These are phyloP conservation scores for Metacarcinus magister DNA, from an alignment of 2,888 invertebrate genomes.

Conservation along the genomic window DNA sequence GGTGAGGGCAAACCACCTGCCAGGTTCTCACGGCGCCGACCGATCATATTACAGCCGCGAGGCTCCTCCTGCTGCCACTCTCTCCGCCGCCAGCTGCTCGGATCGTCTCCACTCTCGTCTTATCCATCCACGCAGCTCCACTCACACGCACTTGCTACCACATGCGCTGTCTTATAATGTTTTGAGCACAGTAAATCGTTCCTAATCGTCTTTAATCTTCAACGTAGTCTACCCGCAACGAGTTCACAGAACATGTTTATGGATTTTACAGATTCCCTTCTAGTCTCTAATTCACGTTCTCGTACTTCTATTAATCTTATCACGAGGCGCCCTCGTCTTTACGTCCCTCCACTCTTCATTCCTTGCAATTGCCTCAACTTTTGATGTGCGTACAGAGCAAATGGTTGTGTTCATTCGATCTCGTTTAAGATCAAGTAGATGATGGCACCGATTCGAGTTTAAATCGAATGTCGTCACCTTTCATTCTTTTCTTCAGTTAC, in stretches of 20 bases:
- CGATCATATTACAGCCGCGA: conserved; percentile 16
- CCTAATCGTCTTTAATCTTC: background rate
- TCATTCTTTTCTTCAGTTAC: background rate
- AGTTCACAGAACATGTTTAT: background rate
- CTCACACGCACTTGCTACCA: background rate
- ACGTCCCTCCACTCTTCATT: background rate
- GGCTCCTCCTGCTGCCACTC: conserved; percentile 17
- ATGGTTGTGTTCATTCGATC: too few species aligned
- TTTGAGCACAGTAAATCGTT: background rate
- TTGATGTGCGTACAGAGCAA: background rate
- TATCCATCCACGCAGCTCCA: background rate
- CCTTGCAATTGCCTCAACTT: background rate
- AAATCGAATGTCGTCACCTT: background rate
- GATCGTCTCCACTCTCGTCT: background rate
- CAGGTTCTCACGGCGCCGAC: conserved; percentile 22
- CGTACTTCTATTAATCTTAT: background rate
- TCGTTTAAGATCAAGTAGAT: too few species aligned
- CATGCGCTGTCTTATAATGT: background rate
- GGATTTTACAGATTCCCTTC: background rate
- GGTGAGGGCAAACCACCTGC: conserved; percentile 41
- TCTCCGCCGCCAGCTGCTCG: background rate
- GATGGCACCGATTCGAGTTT: background rate
- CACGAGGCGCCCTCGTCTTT: background rate
- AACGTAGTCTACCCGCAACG: background rate
- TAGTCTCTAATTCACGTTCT: background rate